Base-by-base conservation (phyloP, 2,888 invertebrate genomes). In the Eudemis profundana region DNA sequence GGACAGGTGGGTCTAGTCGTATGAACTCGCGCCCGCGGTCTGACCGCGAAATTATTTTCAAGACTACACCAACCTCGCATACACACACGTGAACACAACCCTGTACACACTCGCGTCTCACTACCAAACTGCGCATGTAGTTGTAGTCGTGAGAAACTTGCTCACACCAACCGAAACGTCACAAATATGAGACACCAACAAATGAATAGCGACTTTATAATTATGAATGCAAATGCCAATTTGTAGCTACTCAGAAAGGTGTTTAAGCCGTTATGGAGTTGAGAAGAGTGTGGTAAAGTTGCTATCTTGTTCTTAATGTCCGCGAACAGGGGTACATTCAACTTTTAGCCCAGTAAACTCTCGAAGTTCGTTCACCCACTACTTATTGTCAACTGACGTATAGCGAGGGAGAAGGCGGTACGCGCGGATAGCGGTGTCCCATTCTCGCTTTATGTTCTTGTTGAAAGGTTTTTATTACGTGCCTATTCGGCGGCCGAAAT, bases 271-370 rank as follows among this genome's bases (percentile, higher is more conserved):
- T 82, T 81, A 68, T 72, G 70, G 68, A 63, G 67, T 68, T 73
- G 69, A 68, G 69, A 69, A 74, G 74, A 74, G 78, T 85, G 84
- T 87, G 90, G 89, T 90, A 87, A 89, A 92, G 90, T 92, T 90
- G 90, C 90, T 92, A 92, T 92, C 91, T 92, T 91, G 90, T 91
- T 91, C 89, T 90, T 91, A 89, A 91, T 90, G 91, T 91, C 91
- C 91, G 92, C 92, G 91, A 90, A 90, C 90, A 89, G 88, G 87
- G 89, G 91, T 91, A 90, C 92, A 85, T 92, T 92, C 92, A 92
- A 92, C 92, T 92, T 92, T 92, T 92, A 92, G 92, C 92, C 92
- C 87, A 92, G 92, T 92, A 92, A 92, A 92, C 92, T 92, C 91
- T 81, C 84, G 72, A 83, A 89, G 92, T 91, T 92, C 92, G 84